Evolutionary conservation across 2,797 vertebrate genomes (phyloP), one percentile per base, ranked within the genome.

Genomic region (Periophthalmus magnuspinnatus): DNA sequence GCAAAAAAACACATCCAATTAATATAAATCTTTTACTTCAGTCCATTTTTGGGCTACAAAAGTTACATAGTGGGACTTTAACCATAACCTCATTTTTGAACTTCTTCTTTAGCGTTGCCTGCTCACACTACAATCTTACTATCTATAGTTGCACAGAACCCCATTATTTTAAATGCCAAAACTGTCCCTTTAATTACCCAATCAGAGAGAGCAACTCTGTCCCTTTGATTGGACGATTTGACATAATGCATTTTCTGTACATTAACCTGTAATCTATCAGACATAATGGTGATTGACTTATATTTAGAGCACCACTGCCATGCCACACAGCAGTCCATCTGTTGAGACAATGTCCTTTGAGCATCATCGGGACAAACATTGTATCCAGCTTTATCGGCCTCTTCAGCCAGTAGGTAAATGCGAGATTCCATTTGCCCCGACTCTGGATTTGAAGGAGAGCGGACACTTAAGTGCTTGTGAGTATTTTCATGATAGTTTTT

Each of bases 291-390:
- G 22, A 77, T 76, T 74, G 77, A 86, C 65, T 72, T 3, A 70
- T 81, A 67, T 84, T 85, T 86, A 78, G 80, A 88, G 86, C 88
- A 92, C 87, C 88, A 84, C 82, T 81, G 74, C 80, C 70, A 71
- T 10, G 79, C 67, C 33, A 59, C 64, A 83, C 79, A 74, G 59
- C 67, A 60, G 77, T 67, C 65, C 50, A 58, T 77, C 77, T 7
- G 63, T 71, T 71, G 57, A 34, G 48, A 36, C 56, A 47, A 50
- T 19, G 67, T 52, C 48, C 70, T 48, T 19, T 19, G 2, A 28
- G n/a, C 5, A n/a, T 21, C 22, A 33, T 48, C 48, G 65, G 28
- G 11, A 19, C 59, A 21, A 38, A 19, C n/a, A 10, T 61, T 14
- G 33, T 60, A 36, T 38, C 59, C 38, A 24, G 21, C 36, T 24